A percentile compares a stretch with the other conserved stretches of the same genome.
Evolutionary conservation across 2,797 vertebrate genomes (phyloP).

Genomic region (Clarias fuscus): DNA sequence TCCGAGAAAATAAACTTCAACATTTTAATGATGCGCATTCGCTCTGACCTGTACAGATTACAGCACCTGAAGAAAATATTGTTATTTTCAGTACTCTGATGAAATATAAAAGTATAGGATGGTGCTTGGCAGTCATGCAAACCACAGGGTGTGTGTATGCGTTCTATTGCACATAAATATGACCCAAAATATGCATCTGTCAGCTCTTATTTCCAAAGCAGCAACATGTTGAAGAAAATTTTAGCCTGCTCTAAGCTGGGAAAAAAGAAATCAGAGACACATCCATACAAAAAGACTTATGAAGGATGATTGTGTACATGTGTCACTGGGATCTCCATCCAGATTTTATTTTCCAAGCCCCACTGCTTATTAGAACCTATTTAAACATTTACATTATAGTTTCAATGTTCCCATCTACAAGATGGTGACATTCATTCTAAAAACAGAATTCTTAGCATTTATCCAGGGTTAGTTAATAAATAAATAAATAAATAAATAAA

Average conservation of each 20-base stretch:
- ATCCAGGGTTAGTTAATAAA: not conserved
- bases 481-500: too few relatives aligned
- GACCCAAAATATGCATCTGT: not conserved
- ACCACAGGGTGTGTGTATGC: not conserved
- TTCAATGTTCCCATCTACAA: not conserved
- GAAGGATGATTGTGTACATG: not conserved
- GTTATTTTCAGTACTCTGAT: not conserved
- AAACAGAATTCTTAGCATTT: not conserved
- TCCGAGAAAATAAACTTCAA: not conserved
- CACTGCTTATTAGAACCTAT: too few relatives aligned
- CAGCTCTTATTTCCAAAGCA: conserved; percentile 7
- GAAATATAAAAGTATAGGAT: not conserved
- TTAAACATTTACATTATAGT: not conserved
- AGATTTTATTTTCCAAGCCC: not conserved
- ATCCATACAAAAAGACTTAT: not conserved
- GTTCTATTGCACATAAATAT: not conserved
- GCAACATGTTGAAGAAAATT: not conserved
- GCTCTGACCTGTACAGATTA: not conserved
- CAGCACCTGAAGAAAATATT: not conserved
- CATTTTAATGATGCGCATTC: not conserved
- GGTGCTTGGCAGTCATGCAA: not conserved
- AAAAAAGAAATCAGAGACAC: not conserved
- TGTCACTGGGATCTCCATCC: not conserved
- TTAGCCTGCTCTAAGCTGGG: not conserved
- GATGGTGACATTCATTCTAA: not conserved